Conservation (phyloP, 2,888 invertebrate species). For the Trypoxylon attenuatum region DNA sequence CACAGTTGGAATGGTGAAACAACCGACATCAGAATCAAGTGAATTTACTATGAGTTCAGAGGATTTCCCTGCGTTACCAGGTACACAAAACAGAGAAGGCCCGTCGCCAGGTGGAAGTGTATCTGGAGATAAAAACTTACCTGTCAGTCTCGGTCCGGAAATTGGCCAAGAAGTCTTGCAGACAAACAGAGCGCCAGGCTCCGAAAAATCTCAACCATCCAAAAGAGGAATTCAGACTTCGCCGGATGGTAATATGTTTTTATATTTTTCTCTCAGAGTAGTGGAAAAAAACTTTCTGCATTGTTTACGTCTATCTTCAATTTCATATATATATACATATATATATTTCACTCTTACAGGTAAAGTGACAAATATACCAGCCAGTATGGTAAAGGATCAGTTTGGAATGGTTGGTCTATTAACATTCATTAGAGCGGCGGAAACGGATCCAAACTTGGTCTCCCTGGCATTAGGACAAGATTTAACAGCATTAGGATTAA, state of each 20-base stretch:
- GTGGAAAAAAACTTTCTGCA: background rate
- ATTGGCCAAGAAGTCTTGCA: conserved; percentile 73
- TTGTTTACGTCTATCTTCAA: conserved; percentile 3
- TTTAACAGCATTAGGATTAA: conserved; percentile 97
- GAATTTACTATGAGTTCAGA: conserved; percentile 99
- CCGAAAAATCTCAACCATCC: conserved; percentile 72
- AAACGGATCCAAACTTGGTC: conserved; percentile 97
- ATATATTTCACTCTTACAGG: conserved; percentile 79
- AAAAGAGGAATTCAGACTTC: conserved; percentile 95
- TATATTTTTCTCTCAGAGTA: no score
- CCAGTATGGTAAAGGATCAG: conserved; percentile 99
- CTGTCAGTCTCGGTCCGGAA: conserved; percentile 74
- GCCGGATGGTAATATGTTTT: conserved; percentile 95
- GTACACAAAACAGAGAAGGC: conserved; percentile 85
- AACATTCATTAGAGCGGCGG: conserved; percentile 98
- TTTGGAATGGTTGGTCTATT: conserved; percentile 99
- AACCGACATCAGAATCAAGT: conserved; percentile 92
- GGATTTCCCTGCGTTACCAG: conserved; percentile 99
- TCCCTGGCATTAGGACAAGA: conserved; percentile 98
- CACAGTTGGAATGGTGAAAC: conserved; percentile 94
- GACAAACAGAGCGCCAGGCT: conserved; percentile 69
- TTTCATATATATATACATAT: conserved; percentile 4
- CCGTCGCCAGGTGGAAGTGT: conserved; percentile 80
- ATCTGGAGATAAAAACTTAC: conserved; percentile 73
- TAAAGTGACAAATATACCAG: conserved; percentile 98